These are phyloP conservation scores for Baccha elongata DNA, from an alignment of 2,888 invertebrate genomes.

Conservation along the genomic window DNA sequence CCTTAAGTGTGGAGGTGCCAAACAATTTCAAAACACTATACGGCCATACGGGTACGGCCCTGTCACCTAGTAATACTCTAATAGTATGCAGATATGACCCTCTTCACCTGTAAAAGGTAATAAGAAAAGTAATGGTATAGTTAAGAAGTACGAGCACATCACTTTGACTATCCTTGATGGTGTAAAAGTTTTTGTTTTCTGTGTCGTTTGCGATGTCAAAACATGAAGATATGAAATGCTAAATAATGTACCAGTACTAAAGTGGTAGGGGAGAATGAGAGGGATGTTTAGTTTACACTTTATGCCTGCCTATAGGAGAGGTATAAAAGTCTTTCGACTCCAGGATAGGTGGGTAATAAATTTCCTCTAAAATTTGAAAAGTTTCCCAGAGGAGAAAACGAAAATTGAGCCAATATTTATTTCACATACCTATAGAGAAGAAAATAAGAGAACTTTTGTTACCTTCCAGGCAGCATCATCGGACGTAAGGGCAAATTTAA, in stretches of 20 bases:
- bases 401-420: conserved; percentile 24
- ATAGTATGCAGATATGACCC: neutral
- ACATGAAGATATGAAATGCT: conserved; percentile 70
- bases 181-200: conserved; percentile 62
- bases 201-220: conserved; percentile 64
- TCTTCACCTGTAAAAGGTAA: neutral
- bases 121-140: neutral
- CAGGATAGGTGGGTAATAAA: conserved; percentile 58
- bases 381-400: conserved; percentile 40
- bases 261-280: neutral
- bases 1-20: no score
- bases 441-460: conserved; percentile 21
- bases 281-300: no score
- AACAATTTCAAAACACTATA: no score
- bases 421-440: no score
- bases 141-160: conserved; percentile 27
- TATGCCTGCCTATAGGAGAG: neutral
- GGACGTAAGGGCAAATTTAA: conserved; percentile 52
- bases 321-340: neutral
- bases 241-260: conserved; percentile 60
- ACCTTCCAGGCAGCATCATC: conserved; percentile 16
- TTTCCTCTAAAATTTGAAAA: conserved; percentile 68
- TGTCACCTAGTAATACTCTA: neutral
- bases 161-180: conserved; percentile 24
- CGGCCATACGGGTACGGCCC: no score